phyloP scores from a whole-genome alignment of 1,140 invertebrate species.

The Drosophila dunni region DNA sequence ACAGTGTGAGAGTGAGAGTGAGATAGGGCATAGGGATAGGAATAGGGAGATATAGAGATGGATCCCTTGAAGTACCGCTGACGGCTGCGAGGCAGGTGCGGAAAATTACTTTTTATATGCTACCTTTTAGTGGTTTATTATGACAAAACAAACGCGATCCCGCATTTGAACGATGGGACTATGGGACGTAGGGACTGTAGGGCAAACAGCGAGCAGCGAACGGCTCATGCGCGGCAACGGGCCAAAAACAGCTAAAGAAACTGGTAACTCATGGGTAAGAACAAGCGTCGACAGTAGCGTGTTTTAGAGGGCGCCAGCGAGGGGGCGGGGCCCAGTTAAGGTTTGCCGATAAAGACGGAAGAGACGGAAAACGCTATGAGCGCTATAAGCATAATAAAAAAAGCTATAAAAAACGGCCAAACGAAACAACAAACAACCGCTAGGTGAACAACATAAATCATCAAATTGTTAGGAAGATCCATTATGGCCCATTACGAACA shows the following conservation, averaged over 20 bases:
- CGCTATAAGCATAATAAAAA: conserved; percentile 74
- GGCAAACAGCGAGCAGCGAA: conserved; percentile 17
- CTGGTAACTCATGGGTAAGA: conserved; percentile 11
- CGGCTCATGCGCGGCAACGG: conserved; percentile 61
- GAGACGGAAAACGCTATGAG: conserved; percentile 56
- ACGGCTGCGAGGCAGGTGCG: conserved; percentile 74
- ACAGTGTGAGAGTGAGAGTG: background rate
- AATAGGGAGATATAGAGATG: conserved; percentile 3
- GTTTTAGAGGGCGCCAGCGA: conserved; percentile 27
- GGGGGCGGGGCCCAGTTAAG: conserved; percentile 35
- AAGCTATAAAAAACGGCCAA: conserved; percentile 63
- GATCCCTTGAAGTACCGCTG: conserved; percentile 75
- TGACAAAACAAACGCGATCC: conserved; percentile 74
- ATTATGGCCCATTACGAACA: conserved; percentile 82
- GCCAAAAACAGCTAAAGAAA: conserved; percentile 15
- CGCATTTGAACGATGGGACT: conserved; percentile 51
- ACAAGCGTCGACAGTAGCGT: conserved; percentile 32
- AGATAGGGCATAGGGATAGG: conserved; percentile 3
- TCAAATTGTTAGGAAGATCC: conserved; percentile 84
- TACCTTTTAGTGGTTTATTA: conserved; percentile 81
- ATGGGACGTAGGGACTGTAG: background rate
- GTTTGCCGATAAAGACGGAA: conserved; percentile 69
- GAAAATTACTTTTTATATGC: conserved; percentile 83
- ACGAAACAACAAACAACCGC: conserved; percentile 73
- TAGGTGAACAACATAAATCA: conserved; percentile 81